phyloP scores from a whole-genome alignment of 2,888 invertebrate species.

The Cephus pulcher region DNA sequence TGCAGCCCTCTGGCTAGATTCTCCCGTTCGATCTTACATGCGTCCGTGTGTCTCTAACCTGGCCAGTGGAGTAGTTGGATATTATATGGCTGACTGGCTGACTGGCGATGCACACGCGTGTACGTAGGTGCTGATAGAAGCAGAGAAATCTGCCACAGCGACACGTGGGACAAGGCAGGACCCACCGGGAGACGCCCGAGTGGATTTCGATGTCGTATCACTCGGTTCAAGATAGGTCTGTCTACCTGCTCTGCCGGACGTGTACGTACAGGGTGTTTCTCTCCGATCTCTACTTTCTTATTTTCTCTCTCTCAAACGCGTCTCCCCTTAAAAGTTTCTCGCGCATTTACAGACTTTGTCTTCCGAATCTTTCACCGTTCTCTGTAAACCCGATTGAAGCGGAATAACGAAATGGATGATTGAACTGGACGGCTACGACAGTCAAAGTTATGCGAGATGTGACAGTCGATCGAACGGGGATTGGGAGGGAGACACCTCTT shows the following conservation, averaged over 20 bases:
- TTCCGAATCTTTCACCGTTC: background rate
- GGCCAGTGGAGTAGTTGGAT: background rate
- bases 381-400: background rate
- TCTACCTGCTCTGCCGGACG: background rate
- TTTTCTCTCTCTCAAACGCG: background rate
- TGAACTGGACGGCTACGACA: no score
- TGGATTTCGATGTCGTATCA: background rate
- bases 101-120: background rate
- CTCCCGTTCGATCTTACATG: background rate
- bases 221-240: background rate
- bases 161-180: background rate
- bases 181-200: background rate
- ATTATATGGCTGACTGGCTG: background rate
- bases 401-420: background rate
- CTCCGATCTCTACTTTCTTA: background rate
- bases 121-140: background rate
- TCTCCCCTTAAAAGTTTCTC: no score
- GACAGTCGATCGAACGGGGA: background rate
- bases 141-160: background rate
- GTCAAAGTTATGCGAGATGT: no score
- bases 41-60: background rate
- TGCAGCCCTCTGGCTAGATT: background rate
- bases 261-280: background rate
- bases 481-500: background rate
- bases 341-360: no score